Evolutionary conservation across 2,888 invertebrate genomes (phyloP), one percentile per base, ranked within the genome.

Genomic region (Rotaria sp.): DNA sequence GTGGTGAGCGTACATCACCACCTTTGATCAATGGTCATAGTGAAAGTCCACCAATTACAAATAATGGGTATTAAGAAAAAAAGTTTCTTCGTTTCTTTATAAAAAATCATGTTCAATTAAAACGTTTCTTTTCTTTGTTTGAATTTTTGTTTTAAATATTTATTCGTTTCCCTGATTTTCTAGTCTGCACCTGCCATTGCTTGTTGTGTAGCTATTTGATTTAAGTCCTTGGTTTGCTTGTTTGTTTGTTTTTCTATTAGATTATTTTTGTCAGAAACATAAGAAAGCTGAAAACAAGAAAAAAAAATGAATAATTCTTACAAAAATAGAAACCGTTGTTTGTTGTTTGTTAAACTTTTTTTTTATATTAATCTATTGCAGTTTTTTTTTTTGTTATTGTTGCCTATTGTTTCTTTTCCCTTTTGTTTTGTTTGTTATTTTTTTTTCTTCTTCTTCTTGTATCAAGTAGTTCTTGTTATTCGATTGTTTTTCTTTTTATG

Each of bases 181-280:
- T 59, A 59, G 57, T 59, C 57, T 59, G 57, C 57, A 59, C 57
- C 13, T 59, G 26, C 13, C 57, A 57, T 57, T 24, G 57, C 57
- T 57, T 57, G 57, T 57, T 57, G 57, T 57, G 57, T 57, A 57
- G 57, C 57, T 57, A 26, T 57, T 57, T 57, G 57, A 57, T 57
- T 57, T 57, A 26, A 57, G 10, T 57, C n/a, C n/a, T 57, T 57
- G 57, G 10, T 57, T 57, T 57, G 57, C n/a, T n/a, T n/a, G n/a
- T n/a, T n/a, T n/a, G 41, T 41, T 5, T 3, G 3, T 41, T 21
- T 59, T 59, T 59, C 15, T 30, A 59, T 59, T 59, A n/a, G 57
- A 59, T n/a, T 59, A 59, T 59, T 59, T 59, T 59, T 59, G 26
- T 59, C 57, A n/a, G 57, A 59, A 55, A 55, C 26, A 26, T 24